phyloP scores from a whole-genome alignment of 2,113 vertebrate genomes.

The Ornithorhynchus anatinus region DNA sequence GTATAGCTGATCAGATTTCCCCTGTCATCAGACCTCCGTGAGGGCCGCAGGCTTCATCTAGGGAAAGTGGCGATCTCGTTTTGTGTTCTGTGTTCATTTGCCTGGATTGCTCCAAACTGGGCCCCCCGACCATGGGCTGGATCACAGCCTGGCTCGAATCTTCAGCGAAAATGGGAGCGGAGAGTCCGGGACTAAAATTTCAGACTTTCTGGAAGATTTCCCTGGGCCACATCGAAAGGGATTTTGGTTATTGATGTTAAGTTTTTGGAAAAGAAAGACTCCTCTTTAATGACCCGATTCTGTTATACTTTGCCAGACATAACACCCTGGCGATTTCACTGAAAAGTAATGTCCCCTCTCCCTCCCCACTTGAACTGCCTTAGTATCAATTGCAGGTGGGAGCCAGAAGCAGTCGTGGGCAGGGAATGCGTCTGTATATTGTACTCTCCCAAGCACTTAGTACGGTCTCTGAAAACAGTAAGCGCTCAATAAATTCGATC shows the following conservation, averaged over 20 bases:
- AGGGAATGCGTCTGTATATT: too few relatives aligned
- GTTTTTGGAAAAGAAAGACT: conserved; percentile 10
- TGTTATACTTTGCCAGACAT: neutral
- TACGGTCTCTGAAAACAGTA: too few relatives aligned
- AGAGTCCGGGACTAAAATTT: too few relatives aligned
- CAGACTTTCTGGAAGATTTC: neutral
- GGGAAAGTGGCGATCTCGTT: conserved; percentile 4
- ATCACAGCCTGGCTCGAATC: neutral
- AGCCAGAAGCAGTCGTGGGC: too few relatives aligned
- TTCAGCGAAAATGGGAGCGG: conserved; percentile 20
- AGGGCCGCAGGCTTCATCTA: neutral
- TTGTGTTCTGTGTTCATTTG: conserved; percentile 52
- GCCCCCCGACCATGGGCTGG: conserved; percentile 29
- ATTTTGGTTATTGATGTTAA: conserved; percentile 24
- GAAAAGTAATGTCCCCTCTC: neutral
- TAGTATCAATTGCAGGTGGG: neutral
- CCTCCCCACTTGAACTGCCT: neutral
- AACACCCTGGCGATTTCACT: neutral
- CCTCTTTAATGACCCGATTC: neutral
- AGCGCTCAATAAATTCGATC: too few relatives aligned
- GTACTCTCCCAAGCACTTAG: too few relatives aligned
- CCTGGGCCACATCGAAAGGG: neutral
- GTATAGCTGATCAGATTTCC: neutral
- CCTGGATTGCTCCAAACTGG: too few relatives aligned
- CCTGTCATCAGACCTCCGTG: neutral